Conservation (phyloP, 2,888 invertebrate genomes). For the Phrixothrix hirtus region DNA sequence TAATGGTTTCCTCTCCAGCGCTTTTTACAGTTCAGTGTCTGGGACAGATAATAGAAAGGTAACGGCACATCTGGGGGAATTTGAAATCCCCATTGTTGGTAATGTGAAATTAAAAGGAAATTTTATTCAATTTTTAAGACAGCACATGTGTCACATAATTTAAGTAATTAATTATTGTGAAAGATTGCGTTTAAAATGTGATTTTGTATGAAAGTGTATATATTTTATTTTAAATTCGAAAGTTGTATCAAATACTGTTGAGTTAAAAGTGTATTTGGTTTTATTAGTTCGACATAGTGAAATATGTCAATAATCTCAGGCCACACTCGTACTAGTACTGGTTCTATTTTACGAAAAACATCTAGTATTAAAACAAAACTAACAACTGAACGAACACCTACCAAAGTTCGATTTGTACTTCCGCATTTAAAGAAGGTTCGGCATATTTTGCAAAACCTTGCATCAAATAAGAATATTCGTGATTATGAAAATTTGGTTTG, state of each 20-base stretch:
- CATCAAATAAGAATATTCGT: constrained; percentile 50
- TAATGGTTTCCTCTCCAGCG: no score
- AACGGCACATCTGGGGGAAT: no score
- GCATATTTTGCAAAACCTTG: constrained; percentile 56
- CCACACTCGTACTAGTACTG: constrained; percentile 20
- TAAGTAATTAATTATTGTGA: no score
- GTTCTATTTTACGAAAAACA: constrained; percentile 35
- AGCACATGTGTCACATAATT: not conserved
- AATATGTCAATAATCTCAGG: constrained; percentile 31
- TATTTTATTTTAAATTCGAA: not conserved
- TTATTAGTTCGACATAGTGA: not conserved
- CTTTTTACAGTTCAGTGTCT: no score
- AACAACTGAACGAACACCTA: constrained; percentile 17
- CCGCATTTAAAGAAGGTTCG: constrained; percentile 57
- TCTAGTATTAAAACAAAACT: constrained; percentile 33
- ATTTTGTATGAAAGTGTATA: not conserved
- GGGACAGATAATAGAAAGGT: no score
- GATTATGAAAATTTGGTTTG: constrained; percentile 60
- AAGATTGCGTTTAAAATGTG: not conserved
- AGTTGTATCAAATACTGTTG: no score
- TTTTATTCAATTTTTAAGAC: no score
- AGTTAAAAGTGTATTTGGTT: no score
- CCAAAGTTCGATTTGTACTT: constrained; percentile 56
- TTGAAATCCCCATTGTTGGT: no score
- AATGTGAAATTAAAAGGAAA: no score